Evolutionary conservation across 2,888 invertebrate genomes (phyloP).

Genomic region (Eubasilissa splendida): DNA sequence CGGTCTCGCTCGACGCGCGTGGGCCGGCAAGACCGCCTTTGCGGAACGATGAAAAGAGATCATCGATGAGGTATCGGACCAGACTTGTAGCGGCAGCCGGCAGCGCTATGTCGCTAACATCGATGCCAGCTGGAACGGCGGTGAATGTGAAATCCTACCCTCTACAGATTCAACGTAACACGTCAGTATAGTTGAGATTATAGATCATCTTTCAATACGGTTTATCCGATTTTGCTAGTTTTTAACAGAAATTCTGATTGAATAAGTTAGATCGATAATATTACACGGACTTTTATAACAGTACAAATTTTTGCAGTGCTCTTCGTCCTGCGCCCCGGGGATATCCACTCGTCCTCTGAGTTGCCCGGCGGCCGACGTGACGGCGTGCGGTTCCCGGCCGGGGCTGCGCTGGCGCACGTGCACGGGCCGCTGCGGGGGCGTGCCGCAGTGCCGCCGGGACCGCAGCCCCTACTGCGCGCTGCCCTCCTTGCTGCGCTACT

Average conservation of each 20-base stretch:
- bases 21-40: no score
- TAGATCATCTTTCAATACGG: background rate
- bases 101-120: no score
- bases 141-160: background rate
- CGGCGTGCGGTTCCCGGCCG: conserved; percentile 72
- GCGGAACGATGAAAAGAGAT: no score
- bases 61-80: no score
- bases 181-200: background rate
- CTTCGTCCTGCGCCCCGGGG: conserved; percentile 75
- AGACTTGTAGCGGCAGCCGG: no score
- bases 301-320: conserved; percentile 70
- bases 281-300: background rate
- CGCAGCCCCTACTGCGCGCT: conserved; percentile 70
- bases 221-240: background rate
- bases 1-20: no score
- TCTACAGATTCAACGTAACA: background rate
- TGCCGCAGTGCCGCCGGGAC: conserved; percentile 62
- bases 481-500: conserved; percentile 70
- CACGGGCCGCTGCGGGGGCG: conserved; percentile 62
- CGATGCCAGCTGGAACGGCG: no score
- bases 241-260: background rate
- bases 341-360: conserved; percentile 71
- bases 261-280: background rate
- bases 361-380: conserved; percentile 69
- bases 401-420: conserved; percentile 72